Percentiles rank a stretch among this genome's conserved stretches.
phyloP scores from a whole-genome alignment of 2,113 vertebrate genomes.

The Microtus pennsylvanicus region DNA sequence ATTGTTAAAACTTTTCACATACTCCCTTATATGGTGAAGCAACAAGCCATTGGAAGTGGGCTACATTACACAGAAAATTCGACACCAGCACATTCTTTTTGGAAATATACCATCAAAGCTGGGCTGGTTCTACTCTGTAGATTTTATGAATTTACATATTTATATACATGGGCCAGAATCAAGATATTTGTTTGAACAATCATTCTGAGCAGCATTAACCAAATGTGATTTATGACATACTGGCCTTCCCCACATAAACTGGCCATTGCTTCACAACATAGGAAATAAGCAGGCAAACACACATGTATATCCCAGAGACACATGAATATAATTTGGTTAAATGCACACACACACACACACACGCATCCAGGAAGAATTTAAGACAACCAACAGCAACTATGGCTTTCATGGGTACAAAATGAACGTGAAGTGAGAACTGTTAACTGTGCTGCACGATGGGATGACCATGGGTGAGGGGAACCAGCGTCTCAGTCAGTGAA shows the following conservation, averaged over 20 bases:
- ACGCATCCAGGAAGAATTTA: constrained; percentile 76
- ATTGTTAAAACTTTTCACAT: constrained; percentile 86
- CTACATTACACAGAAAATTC: constrained; percentile 34
- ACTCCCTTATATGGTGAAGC: constrained; percentile 87
- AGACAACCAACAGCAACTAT: constrained; percentile 75
- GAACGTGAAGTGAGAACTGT: constrained; percentile 31
- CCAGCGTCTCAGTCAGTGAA: constrained; percentile 63
- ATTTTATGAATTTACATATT: constrained; percentile 59
- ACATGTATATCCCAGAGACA: constrained; percentile 87
- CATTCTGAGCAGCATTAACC: constrained; percentile 49
- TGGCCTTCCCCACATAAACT: neutral
- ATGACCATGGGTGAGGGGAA: constrained; percentile 51
- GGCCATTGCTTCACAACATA: constrained; percentile 87
- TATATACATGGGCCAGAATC: constrained; percentile 50
- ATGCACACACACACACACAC: constrained; percentile 84
- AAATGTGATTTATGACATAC: constrained; percentile 43
- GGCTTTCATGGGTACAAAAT: constrained; percentile 58
- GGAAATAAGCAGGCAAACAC: constrained; percentile 88
- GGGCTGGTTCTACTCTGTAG: constrained; percentile 15
- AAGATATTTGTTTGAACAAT: constrained; percentile 47
- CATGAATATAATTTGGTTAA: constrained; percentile 85
- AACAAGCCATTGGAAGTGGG: constrained; percentile 71
- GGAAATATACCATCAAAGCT: constrained; percentile 42
- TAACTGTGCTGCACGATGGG: constrained; percentile 20
- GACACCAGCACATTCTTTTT: constrained; percentile 48